Conservation (phyloP, 2,113 vertebrate species). For the Ceyx cyanopectus region DNA sequence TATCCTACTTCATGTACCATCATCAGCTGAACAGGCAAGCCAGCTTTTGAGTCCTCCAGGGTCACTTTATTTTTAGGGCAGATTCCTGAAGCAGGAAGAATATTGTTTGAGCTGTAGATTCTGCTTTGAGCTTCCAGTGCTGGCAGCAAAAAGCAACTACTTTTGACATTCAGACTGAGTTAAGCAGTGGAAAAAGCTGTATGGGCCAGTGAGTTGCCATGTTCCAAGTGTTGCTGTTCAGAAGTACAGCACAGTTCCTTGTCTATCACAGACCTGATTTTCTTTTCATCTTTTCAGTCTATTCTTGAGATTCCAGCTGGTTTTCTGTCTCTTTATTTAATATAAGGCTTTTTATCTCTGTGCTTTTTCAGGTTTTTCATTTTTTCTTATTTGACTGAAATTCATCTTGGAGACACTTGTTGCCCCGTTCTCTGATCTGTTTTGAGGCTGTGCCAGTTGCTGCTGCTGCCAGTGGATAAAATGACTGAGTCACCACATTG, state of each 20-base stretch:
- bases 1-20: neutral
- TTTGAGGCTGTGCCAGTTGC: slow-evolving; percentile 76
- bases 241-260: neutral
- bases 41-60: slow-evolving; percentile 37
- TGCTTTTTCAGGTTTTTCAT: slow-evolving; percentile 65
- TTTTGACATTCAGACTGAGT: neutral
- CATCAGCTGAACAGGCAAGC: slow-evolving; percentile 40
- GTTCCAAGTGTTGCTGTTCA: neutral
- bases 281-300: neutral
- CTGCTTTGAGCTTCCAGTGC: slow-evolving; percentile 32
- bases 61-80: slow-evolving; percentile 63
- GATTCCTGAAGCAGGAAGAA: slow-evolving; percentile 54
- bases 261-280: slow-evolving; percentile 2
- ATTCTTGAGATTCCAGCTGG: neutral
- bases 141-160: slow-evolving; percentile 2
- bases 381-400: slow-evolving; percentile 73
- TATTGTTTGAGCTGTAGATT: slow-evolving; percentile 54
- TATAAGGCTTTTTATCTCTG: slow-evolving; percentile 26
- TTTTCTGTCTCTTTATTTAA: slow-evolving; percentile 39
- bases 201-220: neutral
- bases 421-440: slow-evolving; percentile 76
- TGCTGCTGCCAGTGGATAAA: slow-evolving; percentile 74
- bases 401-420: slow-evolving; percentile 82
- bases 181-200: slow-evolving; percentile 29
- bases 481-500: slow-evolving; percentile 75